Percentiles rank a stretch among this genome's conserved stretches.
These are phyloP conservation scores for Nineta flava DNA, from an alignment of 2,888 invertebrate genomes.

Conservation along the genomic window DNA sequence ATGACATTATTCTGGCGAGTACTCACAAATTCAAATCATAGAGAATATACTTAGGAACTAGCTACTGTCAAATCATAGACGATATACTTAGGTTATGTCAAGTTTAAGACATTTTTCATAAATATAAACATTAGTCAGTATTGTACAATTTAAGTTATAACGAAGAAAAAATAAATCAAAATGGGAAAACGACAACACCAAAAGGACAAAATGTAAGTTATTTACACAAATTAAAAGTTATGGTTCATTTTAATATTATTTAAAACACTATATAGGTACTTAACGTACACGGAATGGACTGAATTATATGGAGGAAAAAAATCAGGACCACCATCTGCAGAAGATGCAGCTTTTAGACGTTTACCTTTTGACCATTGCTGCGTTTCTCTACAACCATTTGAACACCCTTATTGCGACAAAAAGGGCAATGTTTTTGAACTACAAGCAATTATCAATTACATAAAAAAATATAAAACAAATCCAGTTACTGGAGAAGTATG, in stretches of 20 bases:
- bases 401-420: constrained; percentile 77
- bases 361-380: constrained; percentile 89
- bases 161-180: constrained; percentile 8
- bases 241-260: constrained; percentile 5
- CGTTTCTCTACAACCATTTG: constrained; percentile 80
- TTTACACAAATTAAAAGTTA: neutral
- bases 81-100: no score
- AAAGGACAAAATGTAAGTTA: constrained; percentile 76
- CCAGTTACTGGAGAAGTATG: constrained; percentile 78
- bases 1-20: no score
- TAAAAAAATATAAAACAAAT: constrained; percentile 83
- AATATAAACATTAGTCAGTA: neutral
- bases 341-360: constrained; percentile 72
- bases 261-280: constrained; percentile 38
- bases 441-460: constrained; percentile 67
- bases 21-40: no score
- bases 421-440: constrained; percentile 91
- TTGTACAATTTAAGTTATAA: neutral
- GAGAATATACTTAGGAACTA: no score
- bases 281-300: constrained; percentile 79
- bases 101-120: no score
- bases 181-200: constrained; percentile 92
- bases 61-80: no score
- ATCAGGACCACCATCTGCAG: constrained; percentile 44
- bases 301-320: constrained; percentile 82